Conservation (phyloP, 2,797 vertebrate species). For the Parauchenoglanis ngamensis region DNA sequence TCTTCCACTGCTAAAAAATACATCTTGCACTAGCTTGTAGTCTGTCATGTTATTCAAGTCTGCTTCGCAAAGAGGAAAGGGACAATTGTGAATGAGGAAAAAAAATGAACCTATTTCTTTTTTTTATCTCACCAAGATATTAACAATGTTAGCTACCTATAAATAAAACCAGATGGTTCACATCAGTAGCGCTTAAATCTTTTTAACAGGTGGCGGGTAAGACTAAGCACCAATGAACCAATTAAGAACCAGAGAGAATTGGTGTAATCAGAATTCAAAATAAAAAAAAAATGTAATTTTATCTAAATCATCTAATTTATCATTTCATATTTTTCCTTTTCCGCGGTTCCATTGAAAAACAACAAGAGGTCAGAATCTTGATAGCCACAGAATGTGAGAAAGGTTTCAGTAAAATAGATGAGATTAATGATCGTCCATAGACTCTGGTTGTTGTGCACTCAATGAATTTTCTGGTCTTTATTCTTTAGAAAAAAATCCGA, state of each 20-base stretch:
- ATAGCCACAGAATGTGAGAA: constrained; percentile 29
- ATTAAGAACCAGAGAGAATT: constrained; percentile 20
- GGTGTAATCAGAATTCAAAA: constrained; percentile 60
- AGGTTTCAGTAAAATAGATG: constrained; percentile 10
- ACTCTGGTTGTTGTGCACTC: background rate
- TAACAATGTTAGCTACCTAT: background rate
- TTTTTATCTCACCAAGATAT: background rate
- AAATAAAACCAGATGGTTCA: background rate
- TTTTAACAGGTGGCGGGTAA: background rate
- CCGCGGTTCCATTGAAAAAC: constrained; percentile 62
- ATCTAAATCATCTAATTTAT: too few species aligned
- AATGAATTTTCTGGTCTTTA: background rate
- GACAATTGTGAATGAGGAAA: background rate
- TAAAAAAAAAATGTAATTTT: too few species aligned
- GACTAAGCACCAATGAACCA: background rate
- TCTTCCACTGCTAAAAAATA: background rate
- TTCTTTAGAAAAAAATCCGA: background rate
- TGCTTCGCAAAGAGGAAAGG: background rate
- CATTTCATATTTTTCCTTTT: constrained; percentile 54
- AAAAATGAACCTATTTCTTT: background rate
- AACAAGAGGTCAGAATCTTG: constrained; percentile 59
- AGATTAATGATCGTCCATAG: background rate
- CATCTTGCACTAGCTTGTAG: background rate
- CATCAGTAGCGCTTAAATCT: background rate
- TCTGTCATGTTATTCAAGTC: background rate